Evolutionary conservation across 2,797 vertebrate species (phyloP).

Genomic region (Halcyon chelicuti): DNA sequence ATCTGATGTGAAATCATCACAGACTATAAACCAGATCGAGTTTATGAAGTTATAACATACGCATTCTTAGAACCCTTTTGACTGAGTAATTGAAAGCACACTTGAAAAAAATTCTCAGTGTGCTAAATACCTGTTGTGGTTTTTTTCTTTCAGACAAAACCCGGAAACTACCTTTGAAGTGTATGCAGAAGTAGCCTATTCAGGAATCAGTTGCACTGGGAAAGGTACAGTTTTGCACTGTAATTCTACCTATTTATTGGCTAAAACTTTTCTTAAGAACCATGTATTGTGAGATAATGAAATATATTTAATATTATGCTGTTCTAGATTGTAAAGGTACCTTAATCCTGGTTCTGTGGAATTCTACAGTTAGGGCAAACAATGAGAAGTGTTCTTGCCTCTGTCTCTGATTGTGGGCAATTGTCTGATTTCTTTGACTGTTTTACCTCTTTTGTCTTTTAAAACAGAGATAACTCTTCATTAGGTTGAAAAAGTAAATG

Average conservation of each 20-base stretch:
- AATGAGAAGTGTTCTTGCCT: neutral
- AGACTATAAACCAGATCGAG: neutral
- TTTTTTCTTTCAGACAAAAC: constrained; percentile 79
- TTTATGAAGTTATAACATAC: neutral
- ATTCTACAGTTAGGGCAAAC: neutral
- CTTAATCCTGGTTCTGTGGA: neutral
- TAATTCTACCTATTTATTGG: neutral
- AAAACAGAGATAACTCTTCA: neutral
- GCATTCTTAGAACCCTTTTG: neutral
- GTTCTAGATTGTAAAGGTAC: neutral
- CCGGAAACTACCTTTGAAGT: constrained; percentile 85
- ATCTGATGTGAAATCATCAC: neutral
- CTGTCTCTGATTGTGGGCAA: neutral
- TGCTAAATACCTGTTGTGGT: neutral
- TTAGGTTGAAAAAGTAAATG: neutral
- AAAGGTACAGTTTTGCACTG: constrained; percentile 75
- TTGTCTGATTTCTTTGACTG: neutral
- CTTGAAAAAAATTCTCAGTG: neutral
- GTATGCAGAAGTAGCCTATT: constrained; percentile 81
- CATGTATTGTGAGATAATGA: neutral
- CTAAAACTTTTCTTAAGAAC: neutral
- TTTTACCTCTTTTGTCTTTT: neutral
- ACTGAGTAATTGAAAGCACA: neutral
- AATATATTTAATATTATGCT: neutral
- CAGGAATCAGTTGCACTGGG: constrained; percentile 63